These are phyloP conservation scores for Ellobius talpinus DNA, from an alignment of 2,113 vertebrate genomes.

Conservation along the genomic window DNA sequence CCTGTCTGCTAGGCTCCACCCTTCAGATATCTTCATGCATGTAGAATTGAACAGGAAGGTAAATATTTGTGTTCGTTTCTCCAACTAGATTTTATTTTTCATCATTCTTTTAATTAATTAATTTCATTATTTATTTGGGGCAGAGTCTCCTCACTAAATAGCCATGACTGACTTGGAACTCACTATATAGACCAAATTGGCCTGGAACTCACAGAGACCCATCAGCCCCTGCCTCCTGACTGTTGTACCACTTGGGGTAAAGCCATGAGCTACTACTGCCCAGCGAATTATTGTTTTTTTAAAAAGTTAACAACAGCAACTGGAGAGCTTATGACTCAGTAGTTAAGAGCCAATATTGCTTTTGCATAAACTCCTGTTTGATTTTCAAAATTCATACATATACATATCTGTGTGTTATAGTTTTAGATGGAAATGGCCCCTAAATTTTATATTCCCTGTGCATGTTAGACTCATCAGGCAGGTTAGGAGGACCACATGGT, in stretches of 20 bases:
- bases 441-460: neutral
- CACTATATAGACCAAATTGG: neutral
- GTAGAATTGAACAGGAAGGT: neutral
- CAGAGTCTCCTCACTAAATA: neutral
- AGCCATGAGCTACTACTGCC: no score
- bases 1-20: neutral
- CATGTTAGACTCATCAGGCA: neutral
- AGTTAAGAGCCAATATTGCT: neutral
- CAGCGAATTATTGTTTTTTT: neutral
- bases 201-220: neutral
- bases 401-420: neutral
- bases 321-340: neutral
- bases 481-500: neutral
- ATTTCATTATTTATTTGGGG: neutral
- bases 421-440: conserved; percentile 28
- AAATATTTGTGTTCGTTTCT: neutral
- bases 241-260: neutral
- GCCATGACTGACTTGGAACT: neutral
- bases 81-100: neutral
- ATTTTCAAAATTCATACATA: neutral
- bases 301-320: no score
- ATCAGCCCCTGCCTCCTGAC: neutral
- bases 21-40: neutral
- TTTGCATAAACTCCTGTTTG: neutral
- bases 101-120: neutral